These are phyloP conservation scores for Ptychobarbus kaznakovi DNA, from an alignment of 2,797 vertebrate species.

Conservation along the genomic window DNA sequence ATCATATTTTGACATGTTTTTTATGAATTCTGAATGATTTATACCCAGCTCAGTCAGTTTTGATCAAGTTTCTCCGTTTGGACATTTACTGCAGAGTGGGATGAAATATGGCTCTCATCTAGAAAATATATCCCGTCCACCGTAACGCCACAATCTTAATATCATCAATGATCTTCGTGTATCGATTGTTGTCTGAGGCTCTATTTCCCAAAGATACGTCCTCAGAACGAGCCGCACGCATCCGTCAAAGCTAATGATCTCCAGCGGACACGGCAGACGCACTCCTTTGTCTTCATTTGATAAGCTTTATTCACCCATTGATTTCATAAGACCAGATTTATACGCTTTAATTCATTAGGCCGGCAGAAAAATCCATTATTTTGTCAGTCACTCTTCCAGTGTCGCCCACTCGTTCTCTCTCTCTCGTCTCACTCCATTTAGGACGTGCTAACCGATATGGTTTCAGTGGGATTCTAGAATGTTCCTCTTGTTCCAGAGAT, in stretches of 20 bases:
- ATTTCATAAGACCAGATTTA: constrained; percentile 73
- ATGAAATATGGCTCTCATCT: constrained; percentile 23
- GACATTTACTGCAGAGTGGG: background rate
- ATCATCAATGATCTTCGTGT: constrained; percentile 17
- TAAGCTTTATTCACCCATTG: constrained; percentile 71
- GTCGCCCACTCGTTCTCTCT: constrained; percentile 49
- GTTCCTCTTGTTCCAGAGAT: constrained; percentile 42
- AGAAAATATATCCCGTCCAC: background rate
- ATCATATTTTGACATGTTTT: no score
- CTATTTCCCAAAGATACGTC: constrained; percentile 35
- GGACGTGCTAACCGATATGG: constrained; percentile 50
- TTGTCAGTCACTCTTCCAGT: constrained; percentile 48
- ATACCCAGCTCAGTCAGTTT: background rate
- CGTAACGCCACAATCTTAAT: background rate
- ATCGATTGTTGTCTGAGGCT: constrained; percentile 24
- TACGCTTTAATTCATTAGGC: constrained; percentile 75
- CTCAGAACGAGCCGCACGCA: constrained; percentile 31
- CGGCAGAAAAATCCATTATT: constrained; percentile 72
- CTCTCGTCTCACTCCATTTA: constrained; percentile 47
- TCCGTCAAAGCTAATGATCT: constrained; percentile 66
- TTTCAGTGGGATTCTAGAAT: constrained; percentile 51
- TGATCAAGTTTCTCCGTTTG: background rate
- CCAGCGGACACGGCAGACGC: constrained; percentile 53
- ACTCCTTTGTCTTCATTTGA: constrained; percentile 73
- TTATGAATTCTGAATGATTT: no score